Evolutionary conservation across 2,113 vertebrate species (phyloP), one percentile per base, ranked within the genome.

Genomic region (Callopanchax toddi): DNA sequence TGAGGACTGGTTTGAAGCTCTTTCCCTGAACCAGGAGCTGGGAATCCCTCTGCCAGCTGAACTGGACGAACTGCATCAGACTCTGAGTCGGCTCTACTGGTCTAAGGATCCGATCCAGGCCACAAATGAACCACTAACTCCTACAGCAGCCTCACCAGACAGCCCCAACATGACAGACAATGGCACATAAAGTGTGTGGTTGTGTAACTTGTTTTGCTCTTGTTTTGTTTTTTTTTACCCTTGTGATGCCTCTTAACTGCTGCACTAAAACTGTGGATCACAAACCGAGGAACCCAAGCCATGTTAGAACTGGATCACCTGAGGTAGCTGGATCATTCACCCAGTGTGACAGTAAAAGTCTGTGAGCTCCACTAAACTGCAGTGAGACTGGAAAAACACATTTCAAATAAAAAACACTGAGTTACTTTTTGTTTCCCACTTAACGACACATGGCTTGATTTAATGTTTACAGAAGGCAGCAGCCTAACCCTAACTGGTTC

Each of bases 1-100:
- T 88, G 96, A 97, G 86, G 96, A 99, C 86, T 97, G 92, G 71
- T 96, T 99, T 26, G 94, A 93, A 77, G 96, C 96, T 0, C 89
- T 99, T 29, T 93, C 93, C 49, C 89, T 98, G 15, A 95, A 96
- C 88, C 91, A 96, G 88, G 97, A 99, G 70, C 89, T 99, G 79
- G 93, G 91, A 56, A 98, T 98, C 85, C 97, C 95, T 0, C 91
- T 98, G 32, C 97, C 96, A 0, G 91, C 94, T 0, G 96, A 98
- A 85, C 89, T 99, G 83, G 96, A 98, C 11, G 93, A 96, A 73
- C 90, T 98, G 78, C 94, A 98, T 79, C 94, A 95, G 69, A 92
- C 89, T 40, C 71, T 92, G 63, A 88, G 78, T 71, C 78, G 43
- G 29, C 81, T 87, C 42, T 71, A 91, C 70, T 82, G 84, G 74